Evolutionary conservation across 2,113 vertebrate genomes (phyloP).

Genomic region (Aramus guarauna): DNA sequence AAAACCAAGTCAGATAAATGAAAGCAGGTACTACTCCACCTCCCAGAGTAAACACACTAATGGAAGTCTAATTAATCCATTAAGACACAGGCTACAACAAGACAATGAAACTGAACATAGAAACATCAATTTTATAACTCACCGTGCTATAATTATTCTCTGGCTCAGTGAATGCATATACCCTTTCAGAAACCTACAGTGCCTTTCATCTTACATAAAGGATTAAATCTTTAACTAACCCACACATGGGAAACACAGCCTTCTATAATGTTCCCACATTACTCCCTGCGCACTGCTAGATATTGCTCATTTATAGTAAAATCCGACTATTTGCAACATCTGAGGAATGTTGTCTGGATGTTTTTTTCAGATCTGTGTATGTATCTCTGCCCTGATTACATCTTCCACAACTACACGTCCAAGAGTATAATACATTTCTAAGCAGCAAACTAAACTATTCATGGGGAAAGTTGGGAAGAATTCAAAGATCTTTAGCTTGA

Average conservation of each 20-base stretch:
- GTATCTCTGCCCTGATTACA: background rate
- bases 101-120: conserved; percentile 68
- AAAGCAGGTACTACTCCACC: conserved; percentile 41
- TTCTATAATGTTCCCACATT: conserved; percentile 33
- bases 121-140: conserved; percentile 70
- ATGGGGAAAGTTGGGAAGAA: background rate
- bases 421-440: background rate
- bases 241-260: conserved; percentile 56
- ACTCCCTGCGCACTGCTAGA: background rate
- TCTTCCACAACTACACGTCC: background rate
- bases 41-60: conserved; percentile 57
- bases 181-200: conserved; percentile 59
- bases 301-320: conserved; percentile 40
- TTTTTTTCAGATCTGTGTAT: background rate
- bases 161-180: conserved; percentile 42
- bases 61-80: conserved; percentile 72
- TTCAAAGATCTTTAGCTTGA: background rate
- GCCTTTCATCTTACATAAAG: conserved; percentile 68
- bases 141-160: conserved; percentile 70
- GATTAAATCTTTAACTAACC: conserved; percentile 63
- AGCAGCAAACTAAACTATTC: background rate
- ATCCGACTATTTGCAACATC: background rate
- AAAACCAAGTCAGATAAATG: conserved; percentile 39
- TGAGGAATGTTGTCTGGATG: background rate
- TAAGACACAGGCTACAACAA: conserved; percentile 62